phyloP scores from a whole-genome alignment of 2,888 invertebrate genomes.

The Phengaris alcon region DNA sequence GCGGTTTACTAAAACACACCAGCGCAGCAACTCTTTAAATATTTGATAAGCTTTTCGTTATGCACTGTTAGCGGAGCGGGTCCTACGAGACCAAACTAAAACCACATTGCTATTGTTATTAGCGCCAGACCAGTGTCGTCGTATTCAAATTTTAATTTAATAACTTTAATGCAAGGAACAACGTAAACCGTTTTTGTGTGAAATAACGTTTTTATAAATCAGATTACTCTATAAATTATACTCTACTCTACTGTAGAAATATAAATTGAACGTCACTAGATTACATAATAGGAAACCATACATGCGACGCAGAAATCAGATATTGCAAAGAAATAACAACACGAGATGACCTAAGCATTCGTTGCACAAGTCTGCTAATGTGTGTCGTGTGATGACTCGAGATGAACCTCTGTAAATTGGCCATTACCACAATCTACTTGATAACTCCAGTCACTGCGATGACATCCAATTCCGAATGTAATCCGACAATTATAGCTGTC shows the following conservation, averaged over 20 bases:
- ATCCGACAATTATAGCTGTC: background rate
- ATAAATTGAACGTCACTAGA: background rate
- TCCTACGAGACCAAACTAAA: background rate
- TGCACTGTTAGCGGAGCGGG: conserved; percentile 23
- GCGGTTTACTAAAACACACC: conserved; percentile 14
- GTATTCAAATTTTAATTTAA: background rate
- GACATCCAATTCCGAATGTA: background rate
- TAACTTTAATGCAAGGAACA: background rate
- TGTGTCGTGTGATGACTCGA: background rate
- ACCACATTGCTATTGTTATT: background rate
- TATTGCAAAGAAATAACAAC: conserved; percentile 18
- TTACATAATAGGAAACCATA: conserved; percentile 15
- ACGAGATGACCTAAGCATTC: conserved; percentile 13
- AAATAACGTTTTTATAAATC: background rate
- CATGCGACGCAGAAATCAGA: conserved; percentile 7
- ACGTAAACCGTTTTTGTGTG: background rate
- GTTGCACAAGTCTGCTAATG: background rate
- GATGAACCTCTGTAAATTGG: background rate
- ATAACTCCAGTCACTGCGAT: background rate
- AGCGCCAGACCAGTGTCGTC: background rate
- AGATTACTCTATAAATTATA: conserved; percentile 15
- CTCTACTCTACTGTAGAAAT: no score
- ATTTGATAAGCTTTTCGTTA: conserved; percentile 23
- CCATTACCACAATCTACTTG: background rate
- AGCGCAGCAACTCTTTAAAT: conserved; percentile 10